Evolutionary conservation across 2,888 invertebrate species (phyloP), one percentile per base, ranked within the genome.

Genomic region (Tethea ocularis): DNA sequence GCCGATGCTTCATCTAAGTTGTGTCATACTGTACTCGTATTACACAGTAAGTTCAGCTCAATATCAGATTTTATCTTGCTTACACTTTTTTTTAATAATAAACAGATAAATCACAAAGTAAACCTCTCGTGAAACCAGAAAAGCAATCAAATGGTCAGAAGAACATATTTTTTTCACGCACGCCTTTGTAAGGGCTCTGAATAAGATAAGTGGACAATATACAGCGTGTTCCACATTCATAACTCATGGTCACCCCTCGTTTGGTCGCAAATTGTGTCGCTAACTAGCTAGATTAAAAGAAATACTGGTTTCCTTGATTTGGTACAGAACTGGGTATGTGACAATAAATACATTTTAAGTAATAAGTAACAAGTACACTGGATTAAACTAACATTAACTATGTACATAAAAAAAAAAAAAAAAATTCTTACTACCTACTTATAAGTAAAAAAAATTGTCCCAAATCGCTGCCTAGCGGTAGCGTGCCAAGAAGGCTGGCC

Each of bases 261-360:
- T 64, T 62, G 17, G 52, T 15, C 38, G 66, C 67, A 60, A 75
- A 78, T 75, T 78, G 74, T 75, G 73, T 71, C 64, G 72, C 72
- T 72, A 82, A 82, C 79, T 77, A 80, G 77, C 76, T 62, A 67
- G 78, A 70, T 78, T 77, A 75, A 71, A 66, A 64, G 66, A 69
- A 63, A 10, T 22, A 75, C 76, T 65, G 59, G 77, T 79, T 76
- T 59, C 57, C 36, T 56, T 69, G 33, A 17, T 62, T 59, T 52
- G 36, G 26, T 33, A 29, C 6, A 66, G 26, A 58, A 77, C 56
- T 26, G 17, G 51, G 77, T 76, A 75, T 57, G 56, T 67, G 72
- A 52, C 38, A 60, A 24, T 20, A 52, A 52, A 23, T 26, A 15
- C 20, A 20, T 20, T 10, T 10, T 10, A 46, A 46, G 33, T 2